These are phyloP conservation scores for Eidolon dupreanum DNA, from an alignment of 2,797 vertebrate genomes.

Conservation along the genomic window DNA sequence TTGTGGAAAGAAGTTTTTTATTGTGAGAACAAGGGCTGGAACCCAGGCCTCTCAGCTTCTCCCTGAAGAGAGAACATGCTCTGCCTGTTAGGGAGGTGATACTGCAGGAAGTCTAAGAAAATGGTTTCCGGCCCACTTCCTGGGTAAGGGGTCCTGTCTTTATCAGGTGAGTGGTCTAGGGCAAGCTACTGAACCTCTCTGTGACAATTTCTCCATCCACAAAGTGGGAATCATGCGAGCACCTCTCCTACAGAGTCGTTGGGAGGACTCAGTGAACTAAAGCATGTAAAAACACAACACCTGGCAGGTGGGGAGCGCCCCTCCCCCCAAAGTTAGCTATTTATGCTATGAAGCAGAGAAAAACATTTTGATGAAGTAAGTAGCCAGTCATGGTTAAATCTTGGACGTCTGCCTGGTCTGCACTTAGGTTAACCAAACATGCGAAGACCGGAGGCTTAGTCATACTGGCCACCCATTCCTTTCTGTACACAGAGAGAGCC, in stretches of 20 bases:
- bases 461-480: slow-evolving; percentile 38
- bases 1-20: not conserved
- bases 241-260: not conserved
- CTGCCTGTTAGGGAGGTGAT: not conserved
- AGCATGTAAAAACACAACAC: not conserved
- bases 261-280: not conserved
- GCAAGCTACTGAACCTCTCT: not conserved
- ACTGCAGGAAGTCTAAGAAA: not conserved
- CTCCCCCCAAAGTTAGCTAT: not conserved
- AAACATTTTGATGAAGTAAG: slow-evolving; percentile 39
- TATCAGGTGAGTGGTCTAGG: not conserved
- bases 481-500: slow-evolving; percentile 21
- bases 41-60: not conserved
- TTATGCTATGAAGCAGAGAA: not conserved
- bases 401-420: slow-evolving; percentile 50
- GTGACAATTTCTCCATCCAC: not conserved
- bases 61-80: not conserved
- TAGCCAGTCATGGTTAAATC: not conserved
- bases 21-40: not conserved
- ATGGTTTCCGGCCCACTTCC: not conserved
- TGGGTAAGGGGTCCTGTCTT: not conserved
- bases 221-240: not conserved
- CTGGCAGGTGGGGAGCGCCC: not conserved
- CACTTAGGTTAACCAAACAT: slow-evolving; percentile 62
- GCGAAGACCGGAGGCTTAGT: slow-evolving; percentile 47